These are phyloP conservation scores for Gila robusta DNA, from an alignment of 2,797 vertebrate genomes.

Conservation along the genomic window DNA sequence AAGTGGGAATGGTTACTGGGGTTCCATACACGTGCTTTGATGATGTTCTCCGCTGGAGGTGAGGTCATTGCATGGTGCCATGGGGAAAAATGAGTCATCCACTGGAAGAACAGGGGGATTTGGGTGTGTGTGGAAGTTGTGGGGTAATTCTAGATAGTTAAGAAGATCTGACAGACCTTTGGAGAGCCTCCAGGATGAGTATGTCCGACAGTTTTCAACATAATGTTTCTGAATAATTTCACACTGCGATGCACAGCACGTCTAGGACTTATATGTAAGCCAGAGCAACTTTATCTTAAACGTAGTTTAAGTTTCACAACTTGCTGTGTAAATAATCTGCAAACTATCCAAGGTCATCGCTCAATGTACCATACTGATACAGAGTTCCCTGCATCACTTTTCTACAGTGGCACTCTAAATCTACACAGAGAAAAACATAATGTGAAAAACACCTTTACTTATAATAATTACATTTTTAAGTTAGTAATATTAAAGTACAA, in stretches of 20 bases:
- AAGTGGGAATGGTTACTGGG: slow-evolving; percentile 28
- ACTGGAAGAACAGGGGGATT: slow-evolving; percentile 32
- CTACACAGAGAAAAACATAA: neutral
- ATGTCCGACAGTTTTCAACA: neutral
- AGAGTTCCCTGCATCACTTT: neutral
- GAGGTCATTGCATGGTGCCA: slow-evolving; percentile 50
- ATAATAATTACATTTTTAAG: neutral
- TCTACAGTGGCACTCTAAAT: neutral
- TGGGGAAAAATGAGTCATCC: slow-evolving; percentile 37
- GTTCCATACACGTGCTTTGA: slow-evolving; percentile 36
- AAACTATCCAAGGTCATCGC: neutral
- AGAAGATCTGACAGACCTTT: slow-evolving; percentile 33
- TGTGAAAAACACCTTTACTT: neutral
- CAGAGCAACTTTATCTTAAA: neutral
- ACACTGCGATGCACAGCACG: neutral
- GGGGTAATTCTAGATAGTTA: neutral
- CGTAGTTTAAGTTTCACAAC: slow-evolving; percentile 5
- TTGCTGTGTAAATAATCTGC: slow-evolving; percentile 10
- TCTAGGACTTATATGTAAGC: neutral
- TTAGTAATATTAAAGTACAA: neutral
- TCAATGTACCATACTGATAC: neutral
- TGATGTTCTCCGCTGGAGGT: slow-evolving; percentile 36
- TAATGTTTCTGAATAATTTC: slow-evolving; percentile 17
- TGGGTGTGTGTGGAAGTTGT: neutral
- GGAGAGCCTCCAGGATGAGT: slow-evolving; percentile 32